Conservation (phyloP, 2,113 vertebrate genomes). For the Oncorhynchus masou region DNA sequence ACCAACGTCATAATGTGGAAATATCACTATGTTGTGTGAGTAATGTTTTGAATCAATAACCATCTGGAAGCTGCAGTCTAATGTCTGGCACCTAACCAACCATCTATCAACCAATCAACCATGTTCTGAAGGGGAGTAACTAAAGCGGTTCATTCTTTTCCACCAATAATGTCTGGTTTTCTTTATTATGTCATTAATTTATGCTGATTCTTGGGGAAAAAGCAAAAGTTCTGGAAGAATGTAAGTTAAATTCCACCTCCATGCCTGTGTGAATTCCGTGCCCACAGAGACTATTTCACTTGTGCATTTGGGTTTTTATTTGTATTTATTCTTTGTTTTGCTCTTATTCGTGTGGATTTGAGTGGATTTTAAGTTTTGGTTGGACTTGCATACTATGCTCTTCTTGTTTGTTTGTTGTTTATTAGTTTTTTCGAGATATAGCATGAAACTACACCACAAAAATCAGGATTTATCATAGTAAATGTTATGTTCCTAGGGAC, state of each 20-base stretch:
- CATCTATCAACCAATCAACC: not conserved
- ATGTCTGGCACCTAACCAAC: not conserved
- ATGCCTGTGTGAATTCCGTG: slow-evolving; percentile 34
- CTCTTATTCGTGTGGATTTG: slow-evolving; percentile 46
- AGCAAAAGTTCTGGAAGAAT: slow-evolving; percentile 93
- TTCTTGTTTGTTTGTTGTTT: slow-evolving; percentile 32
- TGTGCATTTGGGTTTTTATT: slow-evolving; percentile 17
- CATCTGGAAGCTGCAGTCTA: slow-evolving; percentile 1
- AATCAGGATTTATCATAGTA: slow-evolving; percentile 16
- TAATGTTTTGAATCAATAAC: slow-evolving; percentile 12
- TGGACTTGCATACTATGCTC: slow-evolving; percentile 67
- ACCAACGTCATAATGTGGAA: not conserved
- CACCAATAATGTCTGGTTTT: slow-evolving; percentile 82
- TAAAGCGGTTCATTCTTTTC: slow-evolving; percentile 53
- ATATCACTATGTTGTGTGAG: not conserved
- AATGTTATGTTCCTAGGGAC: slow-evolving; percentile 11
- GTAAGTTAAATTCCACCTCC: slow-evolving; percentile 92
- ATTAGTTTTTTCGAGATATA: slow-evolving; percentile 29
- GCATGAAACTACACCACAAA: slow-evolving; percentile 16
- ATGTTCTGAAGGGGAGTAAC: slow-evolving; percentile 23
- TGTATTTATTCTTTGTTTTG: slow-evolving; percentile 30
- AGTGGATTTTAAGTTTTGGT: slow-evolving; percentile 62
- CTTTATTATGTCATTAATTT: slow-evolving; percentile 76
- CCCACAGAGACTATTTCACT: slow-evolving; percentile 19
- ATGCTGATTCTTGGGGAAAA: slow-evolving; percentile 86